These are phyloP conservation scores for Plectropomus leopardus DNA, from an alignment of 2,113 vertebrate species.

Conservation along the genomic window DNA sequence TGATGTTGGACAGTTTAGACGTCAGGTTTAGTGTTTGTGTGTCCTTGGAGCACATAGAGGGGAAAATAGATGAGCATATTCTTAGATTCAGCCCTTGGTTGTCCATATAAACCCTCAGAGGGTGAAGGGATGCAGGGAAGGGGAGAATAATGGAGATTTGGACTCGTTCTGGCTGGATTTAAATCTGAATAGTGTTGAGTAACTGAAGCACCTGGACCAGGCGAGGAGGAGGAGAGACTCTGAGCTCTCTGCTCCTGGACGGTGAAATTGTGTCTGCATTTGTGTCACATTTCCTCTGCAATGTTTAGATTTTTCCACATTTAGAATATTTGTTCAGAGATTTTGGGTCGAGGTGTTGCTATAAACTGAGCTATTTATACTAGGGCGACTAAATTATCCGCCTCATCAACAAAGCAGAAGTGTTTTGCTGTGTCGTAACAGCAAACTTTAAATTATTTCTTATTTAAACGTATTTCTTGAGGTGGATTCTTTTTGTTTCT, in stretches of 20 bases:
- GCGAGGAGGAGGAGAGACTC: slow-evolving; percentile 3
- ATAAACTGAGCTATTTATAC: slow-evolving; percentile 35
- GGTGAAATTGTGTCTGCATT: background rate
- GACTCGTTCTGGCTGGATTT: slow-evolving; percentile 49
- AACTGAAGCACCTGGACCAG: slow-evolving; percentile 63
- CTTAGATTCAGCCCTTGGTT: too few species aligned
- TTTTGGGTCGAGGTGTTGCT: slow-evolving; percentile 36
- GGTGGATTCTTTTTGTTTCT: too few species aligned
- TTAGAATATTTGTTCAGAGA: slow-evolving; percentile 31
- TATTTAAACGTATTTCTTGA: too few species aligned
- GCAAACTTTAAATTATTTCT: too few species aligned
- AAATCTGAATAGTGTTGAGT: slow-evolving; percentile 55
- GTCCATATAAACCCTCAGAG: too few species aligned
- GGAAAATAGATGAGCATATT: too few species aligned
- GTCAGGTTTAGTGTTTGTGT: too few species aligned
- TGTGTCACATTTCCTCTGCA: slow-evolving; percentile 13
- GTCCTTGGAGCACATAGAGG: too few species aligned
- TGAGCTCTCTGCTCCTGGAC: background rate
- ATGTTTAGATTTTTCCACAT: slow-evolving; percentile 46
- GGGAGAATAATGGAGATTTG: slow-evolving; percentile 37
- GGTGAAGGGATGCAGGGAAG: slow-evolving; percentile 2
- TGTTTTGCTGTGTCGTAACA: slow-evolving; percentile 5
- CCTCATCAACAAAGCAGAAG: slow-evolving; percentile 15
- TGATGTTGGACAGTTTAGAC: too few species aligned
- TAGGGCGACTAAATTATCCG: slow-evolving; percentile 12